These are phyloP conservation scores for Tiliqua scincoides DNA, from an alignment of 2,113 vertebrate species.

Conservation along the genomic window DNA sequence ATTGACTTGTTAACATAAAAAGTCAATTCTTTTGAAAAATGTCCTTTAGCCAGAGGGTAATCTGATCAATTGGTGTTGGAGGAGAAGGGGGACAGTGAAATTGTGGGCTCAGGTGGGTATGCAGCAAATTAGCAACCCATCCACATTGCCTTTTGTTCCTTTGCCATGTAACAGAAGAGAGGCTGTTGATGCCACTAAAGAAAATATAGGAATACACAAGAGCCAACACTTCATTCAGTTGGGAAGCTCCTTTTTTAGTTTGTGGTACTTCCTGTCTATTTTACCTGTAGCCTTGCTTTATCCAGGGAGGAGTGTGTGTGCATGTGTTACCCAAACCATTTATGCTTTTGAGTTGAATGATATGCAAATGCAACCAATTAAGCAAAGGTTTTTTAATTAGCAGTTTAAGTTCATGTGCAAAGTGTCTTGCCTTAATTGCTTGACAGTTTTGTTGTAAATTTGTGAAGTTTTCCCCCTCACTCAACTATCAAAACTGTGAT, in stretches of 20 bases:
- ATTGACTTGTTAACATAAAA: not conserved
- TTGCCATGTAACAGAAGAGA: not conserved
- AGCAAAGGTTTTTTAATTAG: constrained; percentile 88
- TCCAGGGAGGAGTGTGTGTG: constrained; percentile 41
- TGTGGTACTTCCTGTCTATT: constrained; percentile 11
- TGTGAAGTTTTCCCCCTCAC: constrained; percentile 72
- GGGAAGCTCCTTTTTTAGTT: constrained; percentile 15
- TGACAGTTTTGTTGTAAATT: constrained; percentile 87
- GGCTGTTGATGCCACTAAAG: not conserved
- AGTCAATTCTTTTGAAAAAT: not conserved
- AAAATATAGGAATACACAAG: not conserved
- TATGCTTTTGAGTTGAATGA: constrained; percentile 75
- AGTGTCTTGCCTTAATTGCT: constrained; percentile 86
- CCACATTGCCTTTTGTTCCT: not conserved
- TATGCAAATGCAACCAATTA: constrained; percentile 90
- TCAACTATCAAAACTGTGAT: constrained; percentile 82
- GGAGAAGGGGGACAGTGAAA: not conserved
- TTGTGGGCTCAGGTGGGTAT: not conserved
- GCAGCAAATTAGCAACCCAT: not conserved
- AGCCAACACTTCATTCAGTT: not conserved
- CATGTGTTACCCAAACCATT: constrained; percentile 69
- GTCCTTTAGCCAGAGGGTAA: too few relatives aligned
- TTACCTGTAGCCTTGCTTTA: constrained; percentile 46
- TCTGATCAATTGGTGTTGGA: not conserved
- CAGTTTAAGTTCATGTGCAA: constrained; percentile 88